Base-by-base conservation (phyloP, 2,888 invertebrate genomes). In the Endomychus coccineus region DNA sequence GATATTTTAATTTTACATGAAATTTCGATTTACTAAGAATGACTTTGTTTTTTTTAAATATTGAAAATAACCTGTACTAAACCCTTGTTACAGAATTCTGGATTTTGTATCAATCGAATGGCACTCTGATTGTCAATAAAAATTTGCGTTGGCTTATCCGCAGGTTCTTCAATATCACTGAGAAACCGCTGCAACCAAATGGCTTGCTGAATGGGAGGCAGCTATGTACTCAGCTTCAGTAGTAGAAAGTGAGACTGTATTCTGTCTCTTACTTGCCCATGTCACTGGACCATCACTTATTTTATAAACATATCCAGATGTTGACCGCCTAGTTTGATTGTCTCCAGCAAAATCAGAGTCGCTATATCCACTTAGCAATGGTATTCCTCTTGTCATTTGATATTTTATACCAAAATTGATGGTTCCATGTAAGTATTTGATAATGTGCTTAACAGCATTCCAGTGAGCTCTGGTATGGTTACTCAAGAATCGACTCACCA, bases 221-320 rank as follows among this genome's bases (percentile, higher is more conserved):
- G 55, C 49, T 14, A 56, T 48, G 33, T 55, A 57, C 38, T 59
- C 56, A 0, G 58, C 49, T 33, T 59, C 56, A 2, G 52, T 52
- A 0, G 54, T 55, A 3, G 54, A 56, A 6, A 55, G 27, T 0
- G 51, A 46, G 6, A 58, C 52, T 30, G 42, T 39, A 16, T 21
- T 17, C n/a, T 51, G 51, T 45, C 46, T 44, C 44, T 48, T 43
- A 37, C 50, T 50, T 19, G 39, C 40, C 59, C 60, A 58, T 14
- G 46, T 43, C 10, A 58, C 44, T 28, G 48, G 37, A 19, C 49
- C 52, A 28, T 48, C 47, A 41, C 42, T 39, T 12, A 46, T 28
- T 6, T 34, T 46, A 30, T 51, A 54, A 4, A 51, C 34, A 36
- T 45, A 51, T 1, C 55, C 58, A 7, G 50, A 49, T 3, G 45